A percentile compares a stretch with the other conserved stretches of the same genome.
Conservation (phyloP, 2,888 invertebrate genomes). For the Luperina testacea region DNA sequence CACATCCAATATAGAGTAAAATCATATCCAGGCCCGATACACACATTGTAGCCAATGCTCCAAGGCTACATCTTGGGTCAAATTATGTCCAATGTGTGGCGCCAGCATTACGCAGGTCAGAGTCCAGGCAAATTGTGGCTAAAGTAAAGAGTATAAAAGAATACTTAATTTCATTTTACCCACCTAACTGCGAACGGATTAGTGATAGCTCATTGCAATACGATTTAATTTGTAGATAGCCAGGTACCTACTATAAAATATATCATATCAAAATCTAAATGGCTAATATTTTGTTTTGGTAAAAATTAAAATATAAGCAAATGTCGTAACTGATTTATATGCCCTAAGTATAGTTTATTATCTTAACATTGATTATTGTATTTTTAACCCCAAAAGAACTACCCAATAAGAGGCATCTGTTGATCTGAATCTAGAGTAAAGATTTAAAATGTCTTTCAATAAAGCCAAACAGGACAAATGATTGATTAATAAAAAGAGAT, state of each 20-base stretch:
- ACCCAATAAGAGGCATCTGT: background rate
- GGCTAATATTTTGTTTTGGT: background rate
- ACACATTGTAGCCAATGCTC: too few species aligned
- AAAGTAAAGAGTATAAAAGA: background rate
- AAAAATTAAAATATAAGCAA: background rate
- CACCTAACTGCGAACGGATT: background rate
- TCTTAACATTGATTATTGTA: background rate
- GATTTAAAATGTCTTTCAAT: constrained; percentile 53
- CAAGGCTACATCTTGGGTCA: too few species aligned
- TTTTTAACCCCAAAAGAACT: background rate
- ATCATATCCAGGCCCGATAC: too few species aligned
- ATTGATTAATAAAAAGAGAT: constrained; percentile 72
- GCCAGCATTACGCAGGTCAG: background rate
- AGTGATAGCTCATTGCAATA: background rate
- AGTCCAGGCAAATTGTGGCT: background rate
- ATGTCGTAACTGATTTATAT: background rate
- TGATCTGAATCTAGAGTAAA: constrained; percentile 5
- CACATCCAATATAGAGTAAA: too few species aligned
- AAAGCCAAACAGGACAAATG: constrained; percentile 59
- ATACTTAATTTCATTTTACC: background rate
- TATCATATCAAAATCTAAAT: background rate
- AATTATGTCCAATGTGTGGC: too few species aligned
- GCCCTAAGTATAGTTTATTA: background rate
- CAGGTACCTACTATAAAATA: too few species aligned
- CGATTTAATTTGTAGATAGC: background rate